phyloP scores from a whole-genome alignment of 2,797 vertebrate species.

The Onychomys leucogaster region DNA sequence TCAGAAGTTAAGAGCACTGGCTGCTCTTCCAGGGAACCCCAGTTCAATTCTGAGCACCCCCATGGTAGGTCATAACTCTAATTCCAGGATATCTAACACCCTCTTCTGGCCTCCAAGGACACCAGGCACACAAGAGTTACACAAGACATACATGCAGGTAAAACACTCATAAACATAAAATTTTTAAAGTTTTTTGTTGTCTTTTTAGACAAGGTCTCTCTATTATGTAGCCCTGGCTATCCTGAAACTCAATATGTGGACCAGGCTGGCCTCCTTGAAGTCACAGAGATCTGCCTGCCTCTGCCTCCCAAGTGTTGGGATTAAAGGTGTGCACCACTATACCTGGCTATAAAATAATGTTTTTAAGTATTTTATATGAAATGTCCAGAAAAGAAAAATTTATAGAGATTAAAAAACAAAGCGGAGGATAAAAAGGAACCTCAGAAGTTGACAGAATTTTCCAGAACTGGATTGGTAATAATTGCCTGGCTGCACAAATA shows the following conservation, averaged over 20 bases:
- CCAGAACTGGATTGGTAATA: not conserved
- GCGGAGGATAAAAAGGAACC: not conserved
- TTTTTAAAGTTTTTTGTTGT: not conserved
- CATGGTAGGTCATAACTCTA: not conserved
- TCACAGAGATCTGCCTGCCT: not conserved
- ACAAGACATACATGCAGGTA: not conserved
- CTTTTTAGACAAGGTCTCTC: not conserved
- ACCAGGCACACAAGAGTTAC: not conserved
- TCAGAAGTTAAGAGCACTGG: not conserved
- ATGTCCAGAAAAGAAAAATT: not conserved
- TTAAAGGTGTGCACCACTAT: not conserved
- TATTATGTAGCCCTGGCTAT: not conserved
- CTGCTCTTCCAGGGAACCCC: not conserved
- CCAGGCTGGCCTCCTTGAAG: not conserved
- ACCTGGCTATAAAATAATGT: not conserved
- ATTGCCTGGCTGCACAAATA: not conserved
- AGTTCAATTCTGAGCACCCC: not conserved
- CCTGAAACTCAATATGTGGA: not conserved
- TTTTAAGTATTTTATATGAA: not conserved
- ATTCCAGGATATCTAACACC: not conserved
- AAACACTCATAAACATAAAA: not conserved
- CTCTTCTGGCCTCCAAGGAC: not conserved
- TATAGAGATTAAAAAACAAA: not conserved
- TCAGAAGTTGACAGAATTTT: not conserved
- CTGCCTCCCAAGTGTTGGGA: not conserved